Conservation (phyloP, 2,888 invertebrate genomes). For the Dolichopus griseipennis region DNA sequence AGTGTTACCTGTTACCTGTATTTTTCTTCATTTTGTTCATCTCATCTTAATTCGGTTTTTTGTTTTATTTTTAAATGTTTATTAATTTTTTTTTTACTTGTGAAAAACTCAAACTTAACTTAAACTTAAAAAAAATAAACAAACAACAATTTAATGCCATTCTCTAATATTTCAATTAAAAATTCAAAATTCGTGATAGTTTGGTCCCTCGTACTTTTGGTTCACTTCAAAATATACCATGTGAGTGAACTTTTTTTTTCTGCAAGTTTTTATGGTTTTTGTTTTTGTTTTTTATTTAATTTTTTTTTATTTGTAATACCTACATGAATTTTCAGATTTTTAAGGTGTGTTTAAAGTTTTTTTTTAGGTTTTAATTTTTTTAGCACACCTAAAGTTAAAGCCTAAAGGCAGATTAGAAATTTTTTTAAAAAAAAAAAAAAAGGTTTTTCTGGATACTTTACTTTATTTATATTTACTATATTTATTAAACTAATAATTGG, state of each 20-base stretch:
- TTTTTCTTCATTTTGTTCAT: too few species aligned
- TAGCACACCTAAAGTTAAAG: conserved; percentile 1
- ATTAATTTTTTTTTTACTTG: background rate
- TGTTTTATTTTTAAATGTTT: background rate
- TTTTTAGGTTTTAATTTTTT: background rate
- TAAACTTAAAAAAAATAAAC: too few species aligned
- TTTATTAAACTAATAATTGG: too few species aligned
- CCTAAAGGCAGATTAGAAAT: conserved; percentile 3
- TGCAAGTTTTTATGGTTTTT: background rate
- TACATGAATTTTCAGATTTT: background rate
- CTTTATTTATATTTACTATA: too few species aligned
- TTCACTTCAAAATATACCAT: background rate
- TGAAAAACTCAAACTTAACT: too few species aligned
- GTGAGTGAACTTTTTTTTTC: background rate
- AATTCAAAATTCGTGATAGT: background rate
- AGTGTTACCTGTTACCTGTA: too few species aligned
- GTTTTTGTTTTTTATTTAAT: background rate
- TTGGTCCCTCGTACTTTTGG: background rate
- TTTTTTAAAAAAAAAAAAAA: background rate
- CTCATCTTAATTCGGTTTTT: background rate
- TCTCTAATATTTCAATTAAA: background rate
- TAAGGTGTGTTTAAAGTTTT: background rate
- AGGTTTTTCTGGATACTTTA: too few species aligned
- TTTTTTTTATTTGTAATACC: background rate
- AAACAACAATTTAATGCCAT: background rate